Base-by-base conservation (phyloP, 2,797 vertebrate species). In the Parauchenoglanis ngamensis region DNA sequence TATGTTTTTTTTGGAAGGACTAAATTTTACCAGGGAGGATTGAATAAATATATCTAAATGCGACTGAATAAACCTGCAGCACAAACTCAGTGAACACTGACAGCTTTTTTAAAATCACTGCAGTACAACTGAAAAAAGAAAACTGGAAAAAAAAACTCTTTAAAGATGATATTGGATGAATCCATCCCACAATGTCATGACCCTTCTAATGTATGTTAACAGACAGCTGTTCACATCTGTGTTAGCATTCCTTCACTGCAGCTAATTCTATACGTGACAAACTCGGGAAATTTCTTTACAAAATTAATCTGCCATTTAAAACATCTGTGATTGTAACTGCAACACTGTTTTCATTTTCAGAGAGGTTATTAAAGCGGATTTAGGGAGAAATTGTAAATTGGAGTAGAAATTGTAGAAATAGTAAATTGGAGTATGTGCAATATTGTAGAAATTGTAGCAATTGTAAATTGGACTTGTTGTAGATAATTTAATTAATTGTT, bases 191-290 rank as follows among this genome's bases (percentile, higher is more conserved):
- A 63, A 44, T 63, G 35, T 46, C 2, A 7, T 25, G 23, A 8
- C 13, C 35, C 23, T 44, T 56, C n/a, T 31, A 78, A 77, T 54
- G 73, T 52, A 52, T 17, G 67, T 44, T 56, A 78, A 35, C n/a
- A 63, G 65, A 67, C 76, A 65, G 81, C 76, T 57, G 52, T 78
- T 77, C 23, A 49, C 44, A 75, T 75, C 44, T 75, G 72, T 49
- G n/a, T 56, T 78, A 57, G 28, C 28, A 23, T 78, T 78, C 28
- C 28, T 78, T 31, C 40, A 31, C 15, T 56, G n/a, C 52, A 80
- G 56, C 11, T 40, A 59, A 79, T 40, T 59, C 10, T 40, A 40
- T 25, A 40, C 2, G 11, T 23, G 73, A 76, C 7, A 28, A 15
- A 25, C n/a, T 28, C 13, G 2, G 28, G 5, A 54, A 56, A 57